phyloP scores from a whole-genome alignment of 2,797 vertebrate species.

The Tachyglossus aculeatus region DNA sequence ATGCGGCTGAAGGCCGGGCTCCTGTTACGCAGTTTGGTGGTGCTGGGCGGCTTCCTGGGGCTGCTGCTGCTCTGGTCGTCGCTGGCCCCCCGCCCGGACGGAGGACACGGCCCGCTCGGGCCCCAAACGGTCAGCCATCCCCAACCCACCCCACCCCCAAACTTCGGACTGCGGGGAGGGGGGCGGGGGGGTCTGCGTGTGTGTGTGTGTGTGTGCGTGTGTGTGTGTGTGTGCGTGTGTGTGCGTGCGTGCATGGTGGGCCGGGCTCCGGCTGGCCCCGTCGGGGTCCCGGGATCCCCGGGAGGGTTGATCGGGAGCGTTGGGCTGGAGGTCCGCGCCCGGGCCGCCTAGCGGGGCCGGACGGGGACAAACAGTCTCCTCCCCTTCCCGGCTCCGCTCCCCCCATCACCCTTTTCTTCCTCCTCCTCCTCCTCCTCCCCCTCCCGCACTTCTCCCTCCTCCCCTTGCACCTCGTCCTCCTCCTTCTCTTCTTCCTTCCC shows the following conservation, averaged over 20 bases:
- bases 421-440: conserved; percentile 23
- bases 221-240: too few relatives aligned
- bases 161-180: conserved; percentile 39
- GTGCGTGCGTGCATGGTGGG: not conserved
- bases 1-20: conserved; percentile 94
- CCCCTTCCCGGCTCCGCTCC: not conserved
- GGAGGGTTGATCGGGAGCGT: not conserved
- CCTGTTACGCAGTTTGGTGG: conserved; percentile 84
- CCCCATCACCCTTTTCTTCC: conserved; percentile 20
- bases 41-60: conserved; percentile 86
- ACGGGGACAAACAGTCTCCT: not conserved
- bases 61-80: conserved; percentile 90
- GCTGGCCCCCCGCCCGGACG: conserved; percentile 80
- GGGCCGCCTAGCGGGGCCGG: not conserved
- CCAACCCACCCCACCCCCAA: too few relatives aligned
- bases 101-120: conserved; percentile 67
- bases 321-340: not conserved
- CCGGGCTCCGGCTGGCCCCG: too few relatives aligned
- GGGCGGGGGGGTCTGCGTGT: conserved; percentile 12
- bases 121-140: conserved; percentile 71
- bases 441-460: conserved; percentile 17
- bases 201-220: too few relatives aligned
- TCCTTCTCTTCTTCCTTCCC: too few relatives aligned
- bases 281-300: not conserved
- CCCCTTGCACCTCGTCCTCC: not conserved